Evolutionary conservation across 92 coral and sea anemone genomes (phyloP), one percentile per base, ranked within the genome.

Genomic region (Phenganax marumi): DNA sequence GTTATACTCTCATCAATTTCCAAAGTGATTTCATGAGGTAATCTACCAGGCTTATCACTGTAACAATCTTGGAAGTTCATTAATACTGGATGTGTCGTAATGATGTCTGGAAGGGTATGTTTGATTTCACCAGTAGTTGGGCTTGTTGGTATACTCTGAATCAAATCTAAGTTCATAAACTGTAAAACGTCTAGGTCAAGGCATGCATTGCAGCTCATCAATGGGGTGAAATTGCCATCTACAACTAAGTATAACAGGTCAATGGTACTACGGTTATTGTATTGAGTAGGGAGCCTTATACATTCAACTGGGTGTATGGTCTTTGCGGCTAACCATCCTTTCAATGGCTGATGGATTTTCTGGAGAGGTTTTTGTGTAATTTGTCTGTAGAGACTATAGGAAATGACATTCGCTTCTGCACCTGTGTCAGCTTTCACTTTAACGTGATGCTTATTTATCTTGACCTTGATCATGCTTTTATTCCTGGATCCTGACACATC

Each of bases 371-470:
- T 82, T 16, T 43, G 76, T 0, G 87, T 57, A 19, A 76, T 47
- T 24, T 69, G 43, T 75, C 47, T 79, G 77, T 65, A 78, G 55
- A 86, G 26, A 0, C 73, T 22, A 43, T 60, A 85, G 0, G 83
- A 86, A 52, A 89, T 77, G 6, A 79, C 89, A 51, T 87, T 86
- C 11, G 85, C 91, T 21, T 89, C 87, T 9, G 89, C 87, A n/a
- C 91, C 89, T 8, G 89, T 86, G 62, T 89, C 87, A 77, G 85
- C 91, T 73, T 89, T 86, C 54, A 86, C 39, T 74, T 76, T 69
- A 13, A 86, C 72, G n/a, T 85, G 52, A 19, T 25, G 43, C 14
- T 81, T 80, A 39, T 77, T 78, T 52, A 85, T 54, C 57, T 84
- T 79, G 13, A 77, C 13, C 24, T 51, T 8, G 17, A 57, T 46